Evolutionary conservation across 1,140 invertebrate genomes (phyloP).

Genomic region (Homalodisca vitripennis): DNA sequence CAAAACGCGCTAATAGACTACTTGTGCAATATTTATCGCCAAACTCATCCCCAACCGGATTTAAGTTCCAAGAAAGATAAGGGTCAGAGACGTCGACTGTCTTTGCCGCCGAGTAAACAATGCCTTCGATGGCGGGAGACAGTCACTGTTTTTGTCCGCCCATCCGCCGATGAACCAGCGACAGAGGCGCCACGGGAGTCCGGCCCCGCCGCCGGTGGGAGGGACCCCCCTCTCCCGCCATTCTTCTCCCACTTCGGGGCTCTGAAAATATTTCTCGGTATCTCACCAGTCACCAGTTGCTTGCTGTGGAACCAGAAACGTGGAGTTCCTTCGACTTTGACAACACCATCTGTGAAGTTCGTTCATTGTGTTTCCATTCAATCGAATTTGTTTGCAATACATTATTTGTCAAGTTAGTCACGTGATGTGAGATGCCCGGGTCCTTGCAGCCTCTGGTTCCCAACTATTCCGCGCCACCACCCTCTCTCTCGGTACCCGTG

Average conservation of each 20-base stretch:
- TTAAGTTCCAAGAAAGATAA: too few relatives aligned
- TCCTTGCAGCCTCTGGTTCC: not conserved
- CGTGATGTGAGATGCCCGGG: constrained; percentile 21
- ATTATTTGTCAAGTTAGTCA: not conserved
- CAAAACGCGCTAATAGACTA: too few relatives aligned
- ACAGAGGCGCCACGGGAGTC: constrained; percentile 18
- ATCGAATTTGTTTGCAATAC: not conserved
- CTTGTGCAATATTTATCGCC: too few relatives aligned
- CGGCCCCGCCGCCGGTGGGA: constrained; percentile 3
- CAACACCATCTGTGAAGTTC: not conserved
- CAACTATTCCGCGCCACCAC: too few relatives aligned
- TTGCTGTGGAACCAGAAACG: not conserved
- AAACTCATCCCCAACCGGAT: too few relatives aligned
- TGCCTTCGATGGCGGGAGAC: not conserved
- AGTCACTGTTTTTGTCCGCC: constrained; percentile 7
- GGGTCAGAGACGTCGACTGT: too few relatives aligned
- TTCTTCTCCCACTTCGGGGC: not conserved
- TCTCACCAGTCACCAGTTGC: not conserved
- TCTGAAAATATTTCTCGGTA: not conserved
- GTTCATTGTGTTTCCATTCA: not conserved
- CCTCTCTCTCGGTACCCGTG: not conserved
- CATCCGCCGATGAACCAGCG: too few relatives aligned
- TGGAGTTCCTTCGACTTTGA: not conserved
- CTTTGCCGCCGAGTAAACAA: not conserved
- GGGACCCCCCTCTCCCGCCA: not conserved